A percentile compares a stretch with the other conserved stretches of the same genome.
These are phyloP conservation scores for Jordanella pulchra DNA, from an alignment of 2,797 vertebrate species.

Conservation along the genomic window DNA sequence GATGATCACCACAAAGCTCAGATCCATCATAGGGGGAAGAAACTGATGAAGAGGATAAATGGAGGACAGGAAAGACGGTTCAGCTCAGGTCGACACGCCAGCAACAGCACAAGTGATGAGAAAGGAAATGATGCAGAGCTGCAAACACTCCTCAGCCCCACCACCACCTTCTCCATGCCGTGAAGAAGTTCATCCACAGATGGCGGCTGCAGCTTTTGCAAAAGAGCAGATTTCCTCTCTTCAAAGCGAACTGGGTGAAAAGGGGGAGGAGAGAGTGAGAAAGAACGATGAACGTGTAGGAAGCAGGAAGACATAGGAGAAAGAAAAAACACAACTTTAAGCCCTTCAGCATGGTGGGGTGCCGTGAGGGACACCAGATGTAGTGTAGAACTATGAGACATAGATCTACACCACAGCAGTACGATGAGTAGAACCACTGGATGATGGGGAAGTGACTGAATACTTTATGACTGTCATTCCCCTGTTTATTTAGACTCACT, in stretches of 20 bases:
- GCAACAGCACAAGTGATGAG: slow-evolving; percentile 58
- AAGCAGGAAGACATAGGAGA: slow-evolving; percentile 55
- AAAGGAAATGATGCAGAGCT: slow-evolving; percentile 75
- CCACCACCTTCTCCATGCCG: slow-evolving; percentile 46
- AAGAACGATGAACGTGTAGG: slow-evolving; percentile 48
- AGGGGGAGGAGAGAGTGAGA: slow-evolving; percentile 47
- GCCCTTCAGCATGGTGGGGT: neutral
- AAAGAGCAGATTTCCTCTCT: slow-evolving; percentile 78
- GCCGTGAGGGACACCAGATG: neutral
- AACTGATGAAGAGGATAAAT: slow-evolving; percentile 9
- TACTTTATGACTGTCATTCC: too few species aligned
- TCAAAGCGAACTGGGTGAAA: slow-evolving; percentile 69
- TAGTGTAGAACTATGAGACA: neutral
- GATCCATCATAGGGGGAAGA: slow-evolving; percentile 55
- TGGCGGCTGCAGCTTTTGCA: slow-evolving; percentile 61
- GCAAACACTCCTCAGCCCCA: slow-evolving; percentile 42
- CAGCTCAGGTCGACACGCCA: slow-evolving; percentile 27
- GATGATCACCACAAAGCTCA: slow-evolving; percentile 40
- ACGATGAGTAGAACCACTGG: neutral
- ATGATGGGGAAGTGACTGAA: too few species aligned
- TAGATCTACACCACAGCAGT: neutral
- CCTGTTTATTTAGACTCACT: neutral
- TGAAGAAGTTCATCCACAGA: slow-evolving; percentile 64
- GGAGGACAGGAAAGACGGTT: slow-evolving; percentile 6
- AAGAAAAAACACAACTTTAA: slow-evolving; percentile 34